Conservation (phyloP, 2,113 vertebrate genomes). For the Anarrhichthys ocellatus region DNA sequence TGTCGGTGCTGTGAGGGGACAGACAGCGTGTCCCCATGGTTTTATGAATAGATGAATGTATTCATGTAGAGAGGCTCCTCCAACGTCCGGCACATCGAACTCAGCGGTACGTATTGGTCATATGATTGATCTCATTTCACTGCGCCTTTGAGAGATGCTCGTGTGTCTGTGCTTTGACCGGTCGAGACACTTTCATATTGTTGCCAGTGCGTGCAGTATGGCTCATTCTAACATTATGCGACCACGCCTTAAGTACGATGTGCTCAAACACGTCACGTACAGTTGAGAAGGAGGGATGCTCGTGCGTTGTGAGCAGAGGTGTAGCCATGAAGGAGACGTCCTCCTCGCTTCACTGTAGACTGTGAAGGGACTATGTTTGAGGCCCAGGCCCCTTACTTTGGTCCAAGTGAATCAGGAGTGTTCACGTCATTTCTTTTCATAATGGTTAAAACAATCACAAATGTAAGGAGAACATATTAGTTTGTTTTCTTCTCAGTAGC, state of each 20-base stretch:
- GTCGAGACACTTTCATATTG: background rate
- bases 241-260: background rate
- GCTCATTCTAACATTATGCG: background rate
- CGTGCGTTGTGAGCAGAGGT: background rate
- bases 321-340: background rate
- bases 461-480: too few species aligned
- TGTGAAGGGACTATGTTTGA: too few species aligned
- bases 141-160: background rate
- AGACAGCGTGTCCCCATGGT: background rate
- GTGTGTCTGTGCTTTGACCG: background rate
- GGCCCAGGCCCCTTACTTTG: too few species aligned
- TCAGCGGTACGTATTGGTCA: background rate
- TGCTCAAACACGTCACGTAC: background rate
- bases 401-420: too few species aligned
- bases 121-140: background rate
- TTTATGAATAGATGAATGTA: background rate
- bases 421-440: too few species aligned
- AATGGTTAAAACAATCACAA: too few species aligned
- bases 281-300: background rate
- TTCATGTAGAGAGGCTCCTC: background rate
- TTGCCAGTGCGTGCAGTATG: background rate
- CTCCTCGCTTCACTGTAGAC: background rate
- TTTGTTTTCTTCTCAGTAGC: too few species aligned
- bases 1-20: background rate
- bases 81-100: background rate